Conservation (phyloP, 2,888 invertebrate genomes). For the Dicycla oo region DNA sequence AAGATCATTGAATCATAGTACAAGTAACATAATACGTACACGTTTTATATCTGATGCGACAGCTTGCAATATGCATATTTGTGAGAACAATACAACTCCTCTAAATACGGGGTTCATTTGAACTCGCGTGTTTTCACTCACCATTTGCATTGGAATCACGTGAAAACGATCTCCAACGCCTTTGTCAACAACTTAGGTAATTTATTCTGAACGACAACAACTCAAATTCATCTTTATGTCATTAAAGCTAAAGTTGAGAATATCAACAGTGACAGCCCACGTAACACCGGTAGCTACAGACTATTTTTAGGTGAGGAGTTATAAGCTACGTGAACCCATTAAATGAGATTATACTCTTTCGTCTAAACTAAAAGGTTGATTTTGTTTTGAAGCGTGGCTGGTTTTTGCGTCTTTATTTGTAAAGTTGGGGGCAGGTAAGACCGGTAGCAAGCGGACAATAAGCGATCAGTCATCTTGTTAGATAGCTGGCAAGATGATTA, state of each 20-base stretch:
- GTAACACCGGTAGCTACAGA: constrained; percentile 67
- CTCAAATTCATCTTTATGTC: constrained; percentile 43
- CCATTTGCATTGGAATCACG: constrained; percentile 70
- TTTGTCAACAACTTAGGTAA: constrained; percentile 63
- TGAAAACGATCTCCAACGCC: constrained; percentile 66
- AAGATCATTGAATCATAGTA: constrained; percentile 48
- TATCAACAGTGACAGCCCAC: constrained; percentile 31
- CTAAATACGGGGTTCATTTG: constrained; percentile 72
- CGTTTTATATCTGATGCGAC: constrained; percentile 75
- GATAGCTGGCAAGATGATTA: constrained; percentile 84
- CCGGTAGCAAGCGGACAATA: constrained; percentile 88
- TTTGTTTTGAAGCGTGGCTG: constrained; percentile 58
- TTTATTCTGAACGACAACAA: constrained; percentile 52
- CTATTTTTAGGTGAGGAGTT: constrained; percentile 52
- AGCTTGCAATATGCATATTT: constrained; percentile 72
- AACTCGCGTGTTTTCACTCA: constrained; percentile 64
- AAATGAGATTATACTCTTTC: constrained; percentile 56
- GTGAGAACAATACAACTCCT: constrained; percentile 78
- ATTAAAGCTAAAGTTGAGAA: constrained; percentile 48
- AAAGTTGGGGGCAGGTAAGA: constrained; percentile 74
- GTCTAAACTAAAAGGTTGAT: constrained; percentile 50
- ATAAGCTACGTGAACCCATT: constrained; percentile 40
- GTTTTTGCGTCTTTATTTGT: constrained; percentile 67
- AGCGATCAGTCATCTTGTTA: constrained; percentile 88
- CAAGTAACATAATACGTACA: constrained; percentile 64